phyloP scores from a whole-genome alignment of 2,888 invertebrate genomes.

The Hipparchia semele region DNA sequence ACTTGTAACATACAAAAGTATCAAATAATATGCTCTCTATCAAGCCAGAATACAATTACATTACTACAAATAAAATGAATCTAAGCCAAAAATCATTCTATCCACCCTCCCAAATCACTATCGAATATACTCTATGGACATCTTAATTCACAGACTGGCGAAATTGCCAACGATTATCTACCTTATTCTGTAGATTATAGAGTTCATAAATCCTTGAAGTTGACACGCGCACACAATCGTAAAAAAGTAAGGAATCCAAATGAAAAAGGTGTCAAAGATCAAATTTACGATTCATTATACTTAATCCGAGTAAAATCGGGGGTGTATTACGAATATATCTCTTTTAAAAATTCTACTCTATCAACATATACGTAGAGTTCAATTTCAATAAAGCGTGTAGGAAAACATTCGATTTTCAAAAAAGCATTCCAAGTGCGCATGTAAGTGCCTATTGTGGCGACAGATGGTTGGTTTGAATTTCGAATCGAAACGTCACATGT shows the following conservation, averaged over 20 bases:
- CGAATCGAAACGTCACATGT: slow-evolving; percentile 56
- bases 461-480: slow-evolving; percentile 72
- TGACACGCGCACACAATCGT: slow-evolving; percentile 55
- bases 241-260: slow-evolving; percentile 74
- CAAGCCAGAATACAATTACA: slow-evolving; percentile 68
- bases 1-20: slow-evolving; percentile 22
- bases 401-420: slow-evolving; percentile 58
- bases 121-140: slow-evolving; percentile 58
- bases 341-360: slow-evolving; percentile 45
- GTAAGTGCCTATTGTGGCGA: slow-evolving; percentile 79
- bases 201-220: slow-evolving; percentile 27
- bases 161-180: slow-evolving; percentile 36
- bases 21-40: slow-evolving; percentile 69
- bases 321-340: slow-evolving; percentile 45
- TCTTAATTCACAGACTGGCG: slow-evolving; percentile 63
- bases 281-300: slow-evolving; percentile 83
- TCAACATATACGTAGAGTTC: accelerated
- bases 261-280: slow-evolving; percentile 83
- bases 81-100: slow-evolving; percentile 52
- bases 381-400: slow-evolving; percentile 25
- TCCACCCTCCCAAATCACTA: slow-evolving; percentile 58
- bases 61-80: slow-evolving; percentile 62
- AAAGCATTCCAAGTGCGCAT: slow-evolving; percentile 70
- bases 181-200: slow-evolving; percentile 40
- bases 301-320: slow-evolving; percentile 77